Conservation (phyloP, 2,113 vertebrate species). For the Eptesicus fuscus region DNA sequence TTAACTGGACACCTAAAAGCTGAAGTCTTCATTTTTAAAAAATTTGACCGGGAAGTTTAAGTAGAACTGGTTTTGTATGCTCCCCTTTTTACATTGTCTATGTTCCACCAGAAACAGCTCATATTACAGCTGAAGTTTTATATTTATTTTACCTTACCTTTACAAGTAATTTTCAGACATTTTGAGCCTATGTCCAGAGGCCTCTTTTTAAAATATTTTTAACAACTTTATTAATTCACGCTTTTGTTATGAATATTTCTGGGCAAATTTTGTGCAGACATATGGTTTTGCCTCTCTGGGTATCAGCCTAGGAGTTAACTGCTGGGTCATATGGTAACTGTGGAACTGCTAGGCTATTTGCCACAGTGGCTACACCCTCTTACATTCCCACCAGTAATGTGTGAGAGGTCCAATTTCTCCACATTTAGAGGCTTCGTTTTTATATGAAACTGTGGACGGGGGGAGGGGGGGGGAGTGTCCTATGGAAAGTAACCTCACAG, state of each 20-base stretch:
- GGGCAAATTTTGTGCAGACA: not conserved
- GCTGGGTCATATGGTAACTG: not conserved
- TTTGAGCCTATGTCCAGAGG: not conserved
- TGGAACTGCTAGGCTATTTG: not conserved
- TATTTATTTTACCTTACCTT: slow-evolving; percentile 15
- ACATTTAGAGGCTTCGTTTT: not conserved
- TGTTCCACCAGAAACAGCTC: not conserved
- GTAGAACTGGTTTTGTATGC: not conserved
- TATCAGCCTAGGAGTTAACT: not conserved
- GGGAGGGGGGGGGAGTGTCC: too few relatives aligned
- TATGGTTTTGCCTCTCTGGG: not conserved
- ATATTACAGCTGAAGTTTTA: not conserved
- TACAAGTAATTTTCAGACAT: not conserved
- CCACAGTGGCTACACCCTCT: not conserved
- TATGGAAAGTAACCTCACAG: not conserved
- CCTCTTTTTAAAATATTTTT: not conserved
- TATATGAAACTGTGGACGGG: not conserved
- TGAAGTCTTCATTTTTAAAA: not conserved
- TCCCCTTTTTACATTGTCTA: not conserved
- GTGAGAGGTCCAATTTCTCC: slow-evolving; percentile 8
- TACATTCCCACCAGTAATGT: not conserved
- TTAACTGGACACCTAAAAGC: not conserved
- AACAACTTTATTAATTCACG: not conserved
- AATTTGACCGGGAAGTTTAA: not conserved
- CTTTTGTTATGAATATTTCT: not conserved